Base-by-base conservation (phyloP, 1,140 invertebrate species). In the Grapholita molesta region DNA sequence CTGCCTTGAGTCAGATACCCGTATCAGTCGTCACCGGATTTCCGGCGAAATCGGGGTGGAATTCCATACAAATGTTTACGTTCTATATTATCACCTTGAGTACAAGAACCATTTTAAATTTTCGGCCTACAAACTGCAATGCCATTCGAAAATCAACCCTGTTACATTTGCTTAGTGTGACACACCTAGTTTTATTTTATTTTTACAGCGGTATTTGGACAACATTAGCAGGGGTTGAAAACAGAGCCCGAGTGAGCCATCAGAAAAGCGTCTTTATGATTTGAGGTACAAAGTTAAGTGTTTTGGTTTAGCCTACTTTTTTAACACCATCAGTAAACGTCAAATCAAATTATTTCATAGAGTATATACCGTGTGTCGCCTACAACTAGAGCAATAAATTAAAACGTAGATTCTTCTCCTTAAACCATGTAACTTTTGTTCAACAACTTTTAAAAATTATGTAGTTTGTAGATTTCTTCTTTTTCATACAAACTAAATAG, bases 1-100 rank as follows among this genome's bases (percentile, higher is more conserved):
- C 21, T 48, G 38, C 38, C 2, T 48, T 48, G n/a, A 48, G 5
- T 18, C 15, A 30, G 55, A 61, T 55, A 55, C 55, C 28, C 71
- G 69, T 72, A 71, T 83, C 78, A 79, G 75, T 83, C 74, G 70
- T 76, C 82, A 76, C 77, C 79, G 84, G 82, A 83, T 81, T 82
- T 79, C 66, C 72, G 72, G 69, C 75, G 66, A 64, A 73, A 72
- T 71, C 70, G 70, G 80, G 73, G 74, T 78, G 70, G 53, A 70
- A 71, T 74, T 61, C 70, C 72, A 71, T 73, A 76, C 71, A 68
- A 77, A 74, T 84, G 84, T 86, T 84, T 80, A 86, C 79, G 78
- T 72, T 77, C 57, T 35, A 67, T 73, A 70, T 84, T 82, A 80
- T 83, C 84, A 80, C 77, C 79, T 75, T 53, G 64, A 65, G 66